phyloP scores from a whole-genome alignment of 2,113 vertebrate genomes.

The Ranitomeya imitator region DNA sequence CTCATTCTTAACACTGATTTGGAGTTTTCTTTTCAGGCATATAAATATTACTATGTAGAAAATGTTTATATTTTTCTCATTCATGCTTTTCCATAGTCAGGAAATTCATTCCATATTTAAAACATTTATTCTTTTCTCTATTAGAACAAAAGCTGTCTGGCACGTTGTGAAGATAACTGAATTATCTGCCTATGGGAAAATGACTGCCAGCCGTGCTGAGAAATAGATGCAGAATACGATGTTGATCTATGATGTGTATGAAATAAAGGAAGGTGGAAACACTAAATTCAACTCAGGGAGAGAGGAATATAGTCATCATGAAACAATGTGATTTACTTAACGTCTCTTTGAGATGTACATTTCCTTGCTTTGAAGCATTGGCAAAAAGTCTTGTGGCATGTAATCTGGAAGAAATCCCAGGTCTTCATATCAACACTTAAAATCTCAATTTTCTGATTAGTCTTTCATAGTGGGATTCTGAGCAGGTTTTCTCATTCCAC shows the following conservation, averaged over 20 bases:
- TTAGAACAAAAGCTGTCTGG: slow-evolving; percentile 25
- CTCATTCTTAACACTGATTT: neutral
- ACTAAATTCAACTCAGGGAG: slow-evolving; percentile 8
- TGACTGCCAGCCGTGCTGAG: slow-evolving; percentile 23
- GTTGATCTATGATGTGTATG: slow-evolving; percentile 34
- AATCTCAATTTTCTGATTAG: slow-evolving; percentile 14
- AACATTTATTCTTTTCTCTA: slow-evolving; percentile 22
- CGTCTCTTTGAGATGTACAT: slow-evolving; percentile 21
- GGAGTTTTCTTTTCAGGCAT: neutral
- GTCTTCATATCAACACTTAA: slow-evolving; percentile 13
- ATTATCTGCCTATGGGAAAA: slow-evolving; percentile 36
- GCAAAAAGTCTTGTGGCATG: slow-evolving; percentile 8
- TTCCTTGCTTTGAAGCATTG: slow-evolving; percentile 42
- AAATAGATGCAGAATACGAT: slow-evolving; percentile 35
- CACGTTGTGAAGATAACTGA: slow-evolving; percentile 31
- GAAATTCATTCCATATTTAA: slow-evolving; percentile 32
- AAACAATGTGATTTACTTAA: slow-evolving; percentile 33
- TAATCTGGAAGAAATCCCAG: slow-evolving; percentile 28
- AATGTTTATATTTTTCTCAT: slow-evolving; percentile 15
- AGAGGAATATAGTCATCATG: slow-evolving; percentile 11
- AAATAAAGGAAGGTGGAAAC: slow-evolving; percentile 35
- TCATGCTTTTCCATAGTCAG: neutral
- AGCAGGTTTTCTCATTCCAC: slow-evolving; percentile 45
- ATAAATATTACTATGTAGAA: neutral
- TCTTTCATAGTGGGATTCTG: slow-evolving; percentile 7